Evolutionary conservation across 1,140 invertebrate species (phyloP).

Genomic region (Neodiprion lecontei): DNA sequence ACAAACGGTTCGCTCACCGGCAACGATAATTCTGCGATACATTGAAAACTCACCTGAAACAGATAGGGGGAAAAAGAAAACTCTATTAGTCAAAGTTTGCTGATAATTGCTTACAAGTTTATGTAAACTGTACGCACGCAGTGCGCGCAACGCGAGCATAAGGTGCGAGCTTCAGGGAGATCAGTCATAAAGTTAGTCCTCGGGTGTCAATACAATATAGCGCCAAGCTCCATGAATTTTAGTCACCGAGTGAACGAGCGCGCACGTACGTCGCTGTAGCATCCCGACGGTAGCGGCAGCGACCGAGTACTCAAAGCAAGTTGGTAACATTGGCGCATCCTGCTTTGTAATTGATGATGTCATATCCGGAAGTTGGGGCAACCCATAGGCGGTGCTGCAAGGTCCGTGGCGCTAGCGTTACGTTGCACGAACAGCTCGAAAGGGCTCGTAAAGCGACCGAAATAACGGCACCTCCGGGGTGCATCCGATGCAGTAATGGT

Average conservation of each 20-base stretch:
- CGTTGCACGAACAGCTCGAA: not conserved
- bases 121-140: not conserved
- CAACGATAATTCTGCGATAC: no score
- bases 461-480: not conserved
- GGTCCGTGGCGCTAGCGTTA: not conserved
- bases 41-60: constrained; percentile 31
- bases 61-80: constrained; percentile 16
- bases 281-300: no score
- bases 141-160: not conserved
- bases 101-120: not conserved
- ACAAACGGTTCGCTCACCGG: no score
- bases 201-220: not conserved
- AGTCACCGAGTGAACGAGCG: not conserved
- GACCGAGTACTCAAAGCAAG: not conserved
- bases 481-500: not conserved
- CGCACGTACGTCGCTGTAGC: not conserved
- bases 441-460: not conserved
- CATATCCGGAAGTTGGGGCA: constrained; percentile 4
- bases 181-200: not conserved
- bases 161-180: not conserved
- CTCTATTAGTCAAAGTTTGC: constrained; percentile 10
- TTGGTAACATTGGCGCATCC: constrained; percentile 7
- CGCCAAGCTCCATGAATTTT: not conserved
- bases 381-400: not conserved
- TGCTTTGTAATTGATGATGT: constrained; percentile 3